Evolutionary conservation across 2,888 invertebrate genomes (phyloP), one percentile per base, ranked within the genome.

Genomic region (Mesorhabditis belari): DNA sequence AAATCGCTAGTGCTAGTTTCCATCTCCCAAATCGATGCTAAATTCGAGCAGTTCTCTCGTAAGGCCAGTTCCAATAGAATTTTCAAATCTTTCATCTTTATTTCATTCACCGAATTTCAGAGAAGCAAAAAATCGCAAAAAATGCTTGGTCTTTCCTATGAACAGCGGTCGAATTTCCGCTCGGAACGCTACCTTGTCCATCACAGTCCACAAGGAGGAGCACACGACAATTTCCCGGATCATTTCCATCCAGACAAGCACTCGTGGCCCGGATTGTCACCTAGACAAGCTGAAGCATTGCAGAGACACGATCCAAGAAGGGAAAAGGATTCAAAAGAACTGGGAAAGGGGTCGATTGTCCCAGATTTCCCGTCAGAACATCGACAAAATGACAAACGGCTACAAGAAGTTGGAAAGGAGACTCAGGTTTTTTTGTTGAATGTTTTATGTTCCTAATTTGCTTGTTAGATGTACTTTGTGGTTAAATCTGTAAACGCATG

Each of bases 201-300:
- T 9, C 12, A n/a, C 12, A 35, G 44, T n/a, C 44, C 44, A 9
- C 44, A 35, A 35, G 12, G 12, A 9, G 44, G 44, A 35, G n/a
- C n/a, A n/a, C 55, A 12, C 25, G 60, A 55, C 23, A 51, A 49
- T 6, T 69, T 69, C 50, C 72, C 72, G 19, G 56, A 59, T 58
- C 67, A 72, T 58, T 72, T 58, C 60, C 70, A 72, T 53, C 69
- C 70, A 21, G 61, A 64, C 21, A 58, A 63, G 52, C 55, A 57
- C 51, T 57, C 58, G n/a, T 57, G 57, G 27, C 49, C 49, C 50
- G 61, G 64, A 29, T 58, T 73, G 52, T 66, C 66, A 35, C 73
- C 73, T 26, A 60, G 73, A 53, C 71, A 71, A 64, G 63, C 63
- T 52, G 71, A 73, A 53, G 73, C 71, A 44, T 52, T 73, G 63